Base-by-base conservation (phyloP, 1,140 invertebrate genomes). In the Cylas formicarius region DNA sequence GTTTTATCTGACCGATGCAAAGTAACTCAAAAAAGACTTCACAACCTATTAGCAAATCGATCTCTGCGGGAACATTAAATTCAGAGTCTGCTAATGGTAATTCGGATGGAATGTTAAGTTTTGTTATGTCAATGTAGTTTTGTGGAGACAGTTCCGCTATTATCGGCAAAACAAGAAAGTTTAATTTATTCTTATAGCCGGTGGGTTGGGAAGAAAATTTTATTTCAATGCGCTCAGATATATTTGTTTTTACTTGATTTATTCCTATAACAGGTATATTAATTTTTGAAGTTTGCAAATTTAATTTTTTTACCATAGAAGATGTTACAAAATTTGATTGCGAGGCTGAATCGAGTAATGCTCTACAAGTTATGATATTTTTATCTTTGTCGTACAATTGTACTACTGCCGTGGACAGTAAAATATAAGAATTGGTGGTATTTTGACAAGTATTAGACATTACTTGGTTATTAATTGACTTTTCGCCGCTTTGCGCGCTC, bases 41-140 rank as follows among this genome's bases (percentile, higher is more conserved):
- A 46, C 11, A 26, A 1, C 53, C 57, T 2, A 62, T 33, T 4
- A 65, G 17, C 17, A 62, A 21, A 35, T 65, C 52, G 23, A 63
- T 55, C 1, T 31, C 29, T 16, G 31, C 39, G 3, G 49, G 50
- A 21, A 11, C 16, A 26, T 55, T 11, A 44, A 62, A 63, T 9
- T 53, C 14, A 14, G 55, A 36, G 45, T 61, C 61, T 4, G 55
- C 56, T 9, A 62, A 48, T 18, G 43, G 38, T 16, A 62, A 43
- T 32, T 55, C 24, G 10, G 31, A 20, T 2, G 61, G 58, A 24
- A 61, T 52, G 22, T 47, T 53, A 28, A 46, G 21, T 40, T 46
- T 24, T 3, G 36, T 14, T 17, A 14, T 20, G 21, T 42, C 26
- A 20, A 45, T 18, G 5, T 10, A 27, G n/a, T 10, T 11, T 29